Percentiles rank a stretch among this genome's conserved stretches.
phyloP scores from a whole-genome alignment of 2,113 vertebrate species.

The Actenoides lindsayi region DNA sequence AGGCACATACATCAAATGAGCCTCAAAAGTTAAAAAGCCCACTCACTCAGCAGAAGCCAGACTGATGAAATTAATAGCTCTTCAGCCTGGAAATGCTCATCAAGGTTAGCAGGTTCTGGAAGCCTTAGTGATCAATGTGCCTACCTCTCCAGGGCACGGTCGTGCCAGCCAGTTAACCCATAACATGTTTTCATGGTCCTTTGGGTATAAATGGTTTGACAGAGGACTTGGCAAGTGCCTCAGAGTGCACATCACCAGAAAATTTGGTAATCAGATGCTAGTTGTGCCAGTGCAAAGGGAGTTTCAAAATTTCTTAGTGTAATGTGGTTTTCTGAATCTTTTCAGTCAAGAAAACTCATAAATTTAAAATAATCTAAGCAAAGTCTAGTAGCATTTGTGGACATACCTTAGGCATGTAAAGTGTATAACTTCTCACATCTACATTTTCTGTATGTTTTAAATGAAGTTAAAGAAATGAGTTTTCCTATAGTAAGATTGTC shows the following conservation, averaged over 20 bases:
- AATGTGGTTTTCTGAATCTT: neutral
- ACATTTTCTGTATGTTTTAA: neutral
- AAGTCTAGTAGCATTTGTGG: neutral
- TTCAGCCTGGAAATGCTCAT: neutral
- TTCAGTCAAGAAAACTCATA: neutral
- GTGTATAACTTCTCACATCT: neutral
- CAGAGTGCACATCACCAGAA: neutral
- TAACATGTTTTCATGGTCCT: neutral
- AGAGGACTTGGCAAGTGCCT: neutral
- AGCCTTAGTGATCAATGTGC: neutral
- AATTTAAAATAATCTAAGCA: neutral
- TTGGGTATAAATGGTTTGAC: neutral
- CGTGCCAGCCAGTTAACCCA: neutral
- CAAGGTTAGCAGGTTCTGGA: neutral
- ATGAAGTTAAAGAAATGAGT: neutral
- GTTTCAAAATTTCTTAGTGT: neutral
- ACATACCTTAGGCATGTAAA: neutral
- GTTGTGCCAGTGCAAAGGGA: neutral
- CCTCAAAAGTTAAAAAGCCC: neutral
- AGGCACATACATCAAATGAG: neutral
- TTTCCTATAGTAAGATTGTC: neutral
- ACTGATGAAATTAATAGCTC: neutral
- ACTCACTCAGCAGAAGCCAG: neutral
- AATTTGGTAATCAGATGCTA: neutral
- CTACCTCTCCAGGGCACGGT: neutral